Percentiles rank a stretch among this genome's conserved stretches.
Conservation (phyloP, 1,140 invertebrate species). For the Parasteatoda tepidariorum region DNA sequence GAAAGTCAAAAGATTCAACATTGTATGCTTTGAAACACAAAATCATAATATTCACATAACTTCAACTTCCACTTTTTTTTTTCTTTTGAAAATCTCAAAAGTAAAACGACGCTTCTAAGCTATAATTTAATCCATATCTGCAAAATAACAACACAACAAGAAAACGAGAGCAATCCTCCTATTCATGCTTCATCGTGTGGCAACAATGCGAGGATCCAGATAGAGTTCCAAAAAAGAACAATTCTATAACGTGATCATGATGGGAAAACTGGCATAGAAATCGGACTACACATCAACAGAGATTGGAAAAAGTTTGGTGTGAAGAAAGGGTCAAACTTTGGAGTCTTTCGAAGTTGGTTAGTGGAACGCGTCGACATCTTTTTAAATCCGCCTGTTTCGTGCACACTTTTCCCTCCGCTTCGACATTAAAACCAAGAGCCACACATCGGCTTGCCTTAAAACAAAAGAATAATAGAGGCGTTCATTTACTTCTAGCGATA, state of each 20-base stretch:
- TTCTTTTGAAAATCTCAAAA: neutral
- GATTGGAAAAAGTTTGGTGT: neutral
- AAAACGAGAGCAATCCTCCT: neutral
- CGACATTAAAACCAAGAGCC: neutral
- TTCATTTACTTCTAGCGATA: neutral
- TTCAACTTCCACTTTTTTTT: neutral
- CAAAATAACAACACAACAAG: neutral
- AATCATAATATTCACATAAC: no score
- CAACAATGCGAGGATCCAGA: neutral
- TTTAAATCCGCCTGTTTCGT: neutral
- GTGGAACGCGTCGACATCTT: slow-evolving; percentile 20
- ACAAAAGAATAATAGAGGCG: slow-evolving; percentile 9
- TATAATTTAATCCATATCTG: no score
- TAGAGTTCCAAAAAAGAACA: slow-evolving; percentile 18
- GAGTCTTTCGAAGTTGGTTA: slow-evolving; percentile 19
- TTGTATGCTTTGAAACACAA: no score
- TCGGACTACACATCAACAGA: neutral
- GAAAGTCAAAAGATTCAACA: no score
- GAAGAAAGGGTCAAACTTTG: slow-evolving; percentile 17
- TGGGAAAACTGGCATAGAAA: slow-evolving; percentile 19
- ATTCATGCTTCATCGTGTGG: neutral
- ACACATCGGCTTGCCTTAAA: neutral
- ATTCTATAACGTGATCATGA: neutral
- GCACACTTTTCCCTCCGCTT: neutral
- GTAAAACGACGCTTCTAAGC: neutral